Conservation (phyloP, 2,888 invertebrate genomes). For the Sinohyriopsis cumingii region DNA sequence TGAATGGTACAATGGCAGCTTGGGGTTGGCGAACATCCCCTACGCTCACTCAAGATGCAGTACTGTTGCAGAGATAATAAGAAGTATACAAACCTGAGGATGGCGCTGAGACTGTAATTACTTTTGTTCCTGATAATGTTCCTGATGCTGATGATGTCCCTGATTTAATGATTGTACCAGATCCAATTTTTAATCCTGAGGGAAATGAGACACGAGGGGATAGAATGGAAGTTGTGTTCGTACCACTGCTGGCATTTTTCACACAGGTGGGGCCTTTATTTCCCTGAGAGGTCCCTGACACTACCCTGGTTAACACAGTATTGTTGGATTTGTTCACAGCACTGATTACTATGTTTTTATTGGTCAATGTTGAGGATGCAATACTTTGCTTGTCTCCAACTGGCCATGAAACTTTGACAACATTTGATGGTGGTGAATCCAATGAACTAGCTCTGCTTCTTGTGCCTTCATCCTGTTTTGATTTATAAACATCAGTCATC, state of each 20-base stretch:
- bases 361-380: conserved; percentile 38
- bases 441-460: conserved; percentile 17
- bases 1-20: too few relatives aligned
- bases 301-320: conserved; percentile 57
- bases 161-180: conserved; percentile 33
- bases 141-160: conserved; percentile 24
- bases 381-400: conserved; percentile 39
- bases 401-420: conserved; percentile 56
- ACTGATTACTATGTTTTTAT: conserved; percentile 62
- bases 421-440: conserved; percentile 45
- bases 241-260: conserved; percentile 39
- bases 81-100: conserved; percentile 39
- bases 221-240: conserved; percentile 56
- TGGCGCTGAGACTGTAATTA: conserved; percentile 61
- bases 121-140: conserved; percentile 50
- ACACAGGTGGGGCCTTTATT: conserved; percentile 23
- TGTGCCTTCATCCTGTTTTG: conserved; percentile 31
- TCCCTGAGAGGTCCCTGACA: conserved; percentile 43
- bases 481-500: conserved; percentile 31
- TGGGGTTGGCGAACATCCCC: too few relatives aligned
- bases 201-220: conserved; percentile 51
- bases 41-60: too few relatives aligned
- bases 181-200: conserved; percentile 43
- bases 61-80: too few relatives aligned
- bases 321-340: conserved; percentile 60